These are phyloP conservation scores for Chrysomela aeneicollis DNA, from an alignment of 2,888 invertebrate species.

Conservation along the genomic window DNA sequence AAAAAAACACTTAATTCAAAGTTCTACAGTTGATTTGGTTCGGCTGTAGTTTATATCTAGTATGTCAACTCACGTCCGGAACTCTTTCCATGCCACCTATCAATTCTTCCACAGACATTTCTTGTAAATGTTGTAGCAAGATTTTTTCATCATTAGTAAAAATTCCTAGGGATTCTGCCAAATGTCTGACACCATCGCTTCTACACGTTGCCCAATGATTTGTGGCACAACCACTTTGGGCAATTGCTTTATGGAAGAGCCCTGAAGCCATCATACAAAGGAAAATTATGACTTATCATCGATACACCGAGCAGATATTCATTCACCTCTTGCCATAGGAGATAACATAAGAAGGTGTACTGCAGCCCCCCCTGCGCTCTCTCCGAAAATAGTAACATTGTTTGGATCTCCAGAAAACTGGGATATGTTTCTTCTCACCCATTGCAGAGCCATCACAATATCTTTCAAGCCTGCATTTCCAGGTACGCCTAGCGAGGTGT, in stretches of 20 bases:
- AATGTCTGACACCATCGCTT: slow-evolving; percentile 42
- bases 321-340: slow-evolving; percentile 59
- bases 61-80: slow-evolving; percentile 48
- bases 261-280: slow-evolving; percentile 39
- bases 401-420: slow-evolving; percentile 49
- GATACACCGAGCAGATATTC: background rate
- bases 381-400: slow-evolving; percentile 64
- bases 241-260: slow-evolving; percentile 55
- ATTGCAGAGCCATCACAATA: slow-evolving; percentile 63
- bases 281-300: too few relatives aligned
- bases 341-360: slow-evolving; percentile 63
- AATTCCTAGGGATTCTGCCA: slow-evolving; percentile 58
- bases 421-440: slow-evolving; percentile 63
- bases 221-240: slow-evolving; percentile 55
- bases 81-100: slow-evolving; percentile 55
- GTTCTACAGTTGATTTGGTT: background rate
- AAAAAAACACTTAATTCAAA: too few relatives aligned
- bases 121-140: slow-evolving; percentile 57
- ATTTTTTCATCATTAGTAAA: slow-evolving; percentile 54
- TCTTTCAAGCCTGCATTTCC: slow-evolving; percentile 67
- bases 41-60: too few relatives aligned
- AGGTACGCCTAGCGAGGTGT: slow-evolving; percentile 61
- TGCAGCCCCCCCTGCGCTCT: slow-evolving; percentile 64
- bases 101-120: slow-evolving; percentile 55
- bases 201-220: slow-evolving; percentile 47